A percentile compares a stretch with the other conserved stretches of the same genome.
phyloP scores from a whole-genome alignment of 2,888 invertebrate genomes.

The Eupithecia insigniata region DNA sequence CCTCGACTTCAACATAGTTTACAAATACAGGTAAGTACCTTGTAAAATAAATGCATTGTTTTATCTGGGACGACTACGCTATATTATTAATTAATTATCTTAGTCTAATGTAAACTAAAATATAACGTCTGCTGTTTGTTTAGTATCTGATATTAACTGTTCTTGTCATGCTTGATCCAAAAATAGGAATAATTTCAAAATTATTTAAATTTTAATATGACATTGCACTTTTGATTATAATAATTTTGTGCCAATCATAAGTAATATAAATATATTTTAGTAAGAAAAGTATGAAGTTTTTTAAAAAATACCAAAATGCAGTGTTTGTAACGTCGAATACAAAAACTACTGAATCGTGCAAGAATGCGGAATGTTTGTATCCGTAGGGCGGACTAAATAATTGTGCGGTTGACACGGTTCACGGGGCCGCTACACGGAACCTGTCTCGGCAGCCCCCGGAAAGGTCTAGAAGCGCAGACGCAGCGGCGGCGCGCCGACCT shows the following conservation, averaged over 20 bases:
- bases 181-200: background rate
- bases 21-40: background rate
- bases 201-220: background rate
- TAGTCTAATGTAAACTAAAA: background rate
- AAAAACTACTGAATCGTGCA: background rate
- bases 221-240: background rate
- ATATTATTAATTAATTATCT: background rate
- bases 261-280: background rate
- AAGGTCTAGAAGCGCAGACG: slow-evolving; percentile 53
- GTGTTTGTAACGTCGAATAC: background rate
- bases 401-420: slow-evolving; percentile 57
- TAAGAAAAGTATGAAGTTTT: too few species aligned
- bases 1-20: background rate
- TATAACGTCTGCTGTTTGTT: background rate
- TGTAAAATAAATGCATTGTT: background rate
- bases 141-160: background rate
- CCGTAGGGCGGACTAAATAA: slow-evolving; percentile 46
- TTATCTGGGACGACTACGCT: background rate
- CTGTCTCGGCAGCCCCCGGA: slow-evolving; percentile 50
- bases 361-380: slow-evolving; percentile 25
- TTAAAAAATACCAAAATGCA: too few species aligned
- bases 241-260: too few species aligned
- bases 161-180: background rate
- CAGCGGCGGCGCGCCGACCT: slow-evolving; percentile 62
- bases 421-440: slow-evolving; percentile 61